Percentiles rank a stretch among this genome's conserved stretches.
phyloP scores from a whole-genome alignment of 2,113 vertebrate species.

The Sinocyclocheilus anshuiensis region DNA sequence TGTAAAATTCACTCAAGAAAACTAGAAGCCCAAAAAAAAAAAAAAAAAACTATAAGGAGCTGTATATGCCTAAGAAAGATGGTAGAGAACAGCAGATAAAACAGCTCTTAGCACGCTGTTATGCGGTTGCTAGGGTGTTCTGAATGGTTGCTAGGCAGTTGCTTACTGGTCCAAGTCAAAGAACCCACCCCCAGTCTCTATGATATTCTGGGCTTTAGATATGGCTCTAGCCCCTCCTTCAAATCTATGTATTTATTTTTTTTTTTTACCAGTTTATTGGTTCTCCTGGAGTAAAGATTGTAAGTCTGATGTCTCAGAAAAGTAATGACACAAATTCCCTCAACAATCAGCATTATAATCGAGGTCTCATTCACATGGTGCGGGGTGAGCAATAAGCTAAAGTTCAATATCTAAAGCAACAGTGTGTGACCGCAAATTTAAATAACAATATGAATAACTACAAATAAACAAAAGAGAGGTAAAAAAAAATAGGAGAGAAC shows the following conservation, averaged over 20 bases:
- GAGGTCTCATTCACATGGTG: neutral
- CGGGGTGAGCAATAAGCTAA: neutral
- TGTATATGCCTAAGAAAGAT: too few species aligned
- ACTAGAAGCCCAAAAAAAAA: too few species aligned
- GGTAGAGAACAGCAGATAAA: neutral
- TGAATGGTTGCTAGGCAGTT: neutral
- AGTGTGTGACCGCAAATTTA: neutral
- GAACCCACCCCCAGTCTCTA: neutral
- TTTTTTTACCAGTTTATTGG: neutral
- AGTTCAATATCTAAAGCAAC: neutral
- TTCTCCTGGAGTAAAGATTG: too few species aligned
- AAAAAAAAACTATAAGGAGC: too few species aligned
- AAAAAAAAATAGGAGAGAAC: conserved; percentile 7
- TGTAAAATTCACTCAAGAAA: neutral
- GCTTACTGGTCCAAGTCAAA: conserved; percentile 16
- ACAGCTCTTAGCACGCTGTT: neutral
- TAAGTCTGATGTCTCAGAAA: neutral
- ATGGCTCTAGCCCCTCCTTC: neutral
- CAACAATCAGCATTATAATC: neutral
- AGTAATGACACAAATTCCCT: neutral
- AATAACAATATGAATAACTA: neutral
- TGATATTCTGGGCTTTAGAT: neutral
- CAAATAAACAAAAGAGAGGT: neutral
- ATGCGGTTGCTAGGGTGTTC: conserved; percentile 16
- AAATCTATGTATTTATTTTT: accelerated